Evolutionary conservation across 2,113 vertebrate genomes (phyloP), one percentile per base, ranked within the genome.

Genomic region (Microtus ochrogaster): DNA sequence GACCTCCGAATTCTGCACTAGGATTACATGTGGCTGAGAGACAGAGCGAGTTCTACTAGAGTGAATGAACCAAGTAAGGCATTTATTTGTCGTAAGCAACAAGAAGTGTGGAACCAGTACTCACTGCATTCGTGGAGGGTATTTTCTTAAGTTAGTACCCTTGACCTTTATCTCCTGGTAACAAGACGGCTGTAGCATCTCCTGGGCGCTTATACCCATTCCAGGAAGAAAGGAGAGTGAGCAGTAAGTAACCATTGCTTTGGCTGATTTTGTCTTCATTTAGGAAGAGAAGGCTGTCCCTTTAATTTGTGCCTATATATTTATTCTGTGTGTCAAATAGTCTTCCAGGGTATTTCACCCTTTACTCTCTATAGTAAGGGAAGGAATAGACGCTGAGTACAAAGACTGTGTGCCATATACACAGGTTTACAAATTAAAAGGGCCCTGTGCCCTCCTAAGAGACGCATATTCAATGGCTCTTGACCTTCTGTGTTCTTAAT

Each of bases 221-320:
- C 24, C 26, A 88, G 26, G 65, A 93, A 76, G 81, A 63, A 81
- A 84, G 55, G 73, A 78, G 30, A 17, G 49, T 44, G 3, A 92
- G 90, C 30, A 83, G 47, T 55, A 87, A 76, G 61, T 12, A 70
- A 41, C 30, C 93, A 94, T 90, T 94, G 22, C 44, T 94, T 55
- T 13, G 78, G 41, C 68, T 76, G n/a, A 9, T 52, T 87, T 91
- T 91, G 79, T 88, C 76, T 94, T 89, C 87, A 30, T 81, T 85
- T 77, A 91, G 63, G 66, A 96, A 95, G 36, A 94, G 10, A 95
- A 74, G 22, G 72, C 52, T 30, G 83, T 93, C 22, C 22, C 3
- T 66, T 11, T 82, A 90, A 93, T 77, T 88, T 92, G 14, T 72
- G 3, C 14, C 74, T 87, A 39, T 26, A 19, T 49, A 12, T 66